Percentiles rank a stretch among this genome's conserved stretches.
Evolutionary conservation across 2,888 invertebrate genomes (phyloP).

Genomic region (Lasiommata megera): DNA sequence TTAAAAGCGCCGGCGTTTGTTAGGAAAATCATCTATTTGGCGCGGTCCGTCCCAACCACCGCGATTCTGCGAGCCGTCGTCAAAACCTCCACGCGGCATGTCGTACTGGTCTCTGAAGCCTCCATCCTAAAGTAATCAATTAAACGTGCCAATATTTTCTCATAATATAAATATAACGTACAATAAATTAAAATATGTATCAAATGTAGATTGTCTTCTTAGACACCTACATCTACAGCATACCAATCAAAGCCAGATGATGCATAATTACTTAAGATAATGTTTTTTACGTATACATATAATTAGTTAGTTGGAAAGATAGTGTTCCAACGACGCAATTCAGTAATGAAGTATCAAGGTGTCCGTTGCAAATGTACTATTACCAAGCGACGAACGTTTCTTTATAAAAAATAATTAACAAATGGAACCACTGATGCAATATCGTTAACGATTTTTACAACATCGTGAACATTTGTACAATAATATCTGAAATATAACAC

Average conservation of each 20-base stretch:
- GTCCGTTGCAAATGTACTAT: no score
- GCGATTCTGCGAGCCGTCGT: constrained; percentile 76
- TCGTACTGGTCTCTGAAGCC: constrained; percentile 80
- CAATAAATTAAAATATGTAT: not conserved
- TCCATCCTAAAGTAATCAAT: constrained; percentile 78
- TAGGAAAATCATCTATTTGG: constrained; percentile 83
- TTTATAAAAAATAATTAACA: not conserved
- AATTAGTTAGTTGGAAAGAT: no score
- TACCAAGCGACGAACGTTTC: no score
- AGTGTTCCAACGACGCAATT: no score
- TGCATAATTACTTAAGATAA: no score
- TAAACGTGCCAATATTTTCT: constrained; percentile 70
- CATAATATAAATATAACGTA: constrained; percentile 33
- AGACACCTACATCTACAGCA: no score
- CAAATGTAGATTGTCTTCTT: not conserved
- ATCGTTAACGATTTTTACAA: not conserved
- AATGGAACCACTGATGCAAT: not conserved
- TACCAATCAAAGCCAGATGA: no score
- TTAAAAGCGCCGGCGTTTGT: constrained; percentile 85
- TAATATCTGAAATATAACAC: not conserved
- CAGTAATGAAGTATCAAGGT: no score
- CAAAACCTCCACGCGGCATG: constrained; percentile 70
- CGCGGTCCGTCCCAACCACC: constrained; percentile 81
- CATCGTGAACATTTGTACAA: not conserved
- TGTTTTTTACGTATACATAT: no score